A percentile compares a stretch with the other conserved stretches of the same genome.
These are phyloP conservation scores for Bryconaethiops microstoma DNA, from an alignment of 2,797 vertebrate genomes.

Conservation along the genomic window DNA sequence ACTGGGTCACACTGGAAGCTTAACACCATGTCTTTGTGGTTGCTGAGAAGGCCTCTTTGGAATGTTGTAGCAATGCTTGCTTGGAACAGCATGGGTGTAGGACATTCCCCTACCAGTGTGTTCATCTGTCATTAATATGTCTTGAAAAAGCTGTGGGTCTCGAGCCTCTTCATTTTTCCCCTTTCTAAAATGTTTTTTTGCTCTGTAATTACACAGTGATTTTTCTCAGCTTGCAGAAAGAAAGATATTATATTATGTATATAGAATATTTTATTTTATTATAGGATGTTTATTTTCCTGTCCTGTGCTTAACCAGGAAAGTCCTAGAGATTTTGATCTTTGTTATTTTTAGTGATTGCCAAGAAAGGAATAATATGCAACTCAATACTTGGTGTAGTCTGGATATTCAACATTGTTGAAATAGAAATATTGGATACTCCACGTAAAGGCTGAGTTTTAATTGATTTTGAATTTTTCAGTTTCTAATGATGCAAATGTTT, in stretches of 20 bases:
- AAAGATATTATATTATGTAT: neutral
- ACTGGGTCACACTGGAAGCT: neutral
- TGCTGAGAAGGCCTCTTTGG: constrained; percentile 19
- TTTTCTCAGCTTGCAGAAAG: neutral
- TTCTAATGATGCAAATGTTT: neutral
- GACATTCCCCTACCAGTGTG: neutral
- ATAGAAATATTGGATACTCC: neutral
- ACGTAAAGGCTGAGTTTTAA: neutral
- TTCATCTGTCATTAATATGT: constrained; percentile 25
- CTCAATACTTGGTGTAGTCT: constrained; percentile 1
- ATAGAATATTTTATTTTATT: neutral
- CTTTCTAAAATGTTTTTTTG: neutral
- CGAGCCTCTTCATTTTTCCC: neutral
- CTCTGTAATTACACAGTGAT: constrained; percentile 7
- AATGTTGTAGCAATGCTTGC: constrained; percentile 12
- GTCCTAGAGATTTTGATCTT: neutral
- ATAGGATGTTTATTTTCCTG: neutral
- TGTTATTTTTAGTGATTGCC: constrained; percentile 13
- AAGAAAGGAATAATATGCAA: neutral
- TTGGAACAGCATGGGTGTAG: neutral
- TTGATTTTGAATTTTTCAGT: neutral
- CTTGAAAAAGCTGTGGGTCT: neutral
- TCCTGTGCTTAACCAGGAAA: constrained; percentile 15
- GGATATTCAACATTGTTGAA: neutral
- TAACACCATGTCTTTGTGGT: constrained; percentile 10